Evolutionary conservation across 2,113 vertebrate species (phyloP).

Genomic region (Gymnocephalus cernua): DNA sequence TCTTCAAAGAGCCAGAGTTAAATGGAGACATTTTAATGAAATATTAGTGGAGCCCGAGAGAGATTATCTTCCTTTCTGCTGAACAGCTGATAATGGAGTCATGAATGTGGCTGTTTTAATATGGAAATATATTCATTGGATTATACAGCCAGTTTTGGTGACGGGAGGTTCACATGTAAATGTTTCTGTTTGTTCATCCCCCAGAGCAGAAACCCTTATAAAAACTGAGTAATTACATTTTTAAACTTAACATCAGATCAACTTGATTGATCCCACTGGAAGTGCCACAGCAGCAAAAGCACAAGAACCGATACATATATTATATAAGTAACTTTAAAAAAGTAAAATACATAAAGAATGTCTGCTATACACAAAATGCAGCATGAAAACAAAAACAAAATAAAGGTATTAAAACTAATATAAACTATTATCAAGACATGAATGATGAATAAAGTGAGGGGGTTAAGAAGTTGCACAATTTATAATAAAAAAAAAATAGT

Average conservation of each 20-base stretch:
- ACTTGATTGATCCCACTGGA: neutral
- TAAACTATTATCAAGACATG: neutral
- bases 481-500: too few relatives aligned
- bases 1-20: constrained; percentile 33
- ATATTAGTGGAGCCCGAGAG: constrained; percentile 33
- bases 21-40: constrained; percentile 54
- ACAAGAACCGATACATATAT: neutral
- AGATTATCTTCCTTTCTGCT: constrained; percentile 42
- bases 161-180: neutral
- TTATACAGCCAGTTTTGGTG: neutral
- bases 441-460: neutral
- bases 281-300: too few relatives aligned
- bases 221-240: neutral
- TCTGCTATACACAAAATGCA: neutral
- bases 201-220: neutral
- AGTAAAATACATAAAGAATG: neutral
- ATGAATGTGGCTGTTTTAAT: constrained; percentile 10
- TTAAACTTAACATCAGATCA: neutral
- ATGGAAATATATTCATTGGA: constrained; percentile 30
- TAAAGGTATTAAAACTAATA: neutral
- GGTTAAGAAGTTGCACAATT: neutral
- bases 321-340: neutral
- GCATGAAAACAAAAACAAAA: constrained; percentile 1
- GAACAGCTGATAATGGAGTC: constrained; percentile 18
- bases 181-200: neutral